Base-by-base conservation (phyloP, 1,140 invertebrate species). In the Ostrea denselamellosa region DNA sequence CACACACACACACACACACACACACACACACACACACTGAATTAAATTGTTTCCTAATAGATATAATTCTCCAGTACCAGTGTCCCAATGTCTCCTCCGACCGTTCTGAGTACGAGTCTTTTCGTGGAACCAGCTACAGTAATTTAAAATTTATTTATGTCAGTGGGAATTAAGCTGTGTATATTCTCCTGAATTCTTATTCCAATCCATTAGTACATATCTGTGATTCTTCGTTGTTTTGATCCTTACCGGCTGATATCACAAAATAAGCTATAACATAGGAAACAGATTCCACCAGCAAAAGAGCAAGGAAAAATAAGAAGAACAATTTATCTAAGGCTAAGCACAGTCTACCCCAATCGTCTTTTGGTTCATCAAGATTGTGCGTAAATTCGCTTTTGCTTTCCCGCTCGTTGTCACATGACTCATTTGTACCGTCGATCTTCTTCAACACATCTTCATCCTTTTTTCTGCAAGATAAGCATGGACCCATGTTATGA, bases 281-380 rank as follows among this genome's bases (percentile, higher is more conserved):
- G 8, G n/a, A 52, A 51, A 54, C 53, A 25, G 82, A 53, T 34
- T 83, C 82, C 34, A 83, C 19, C 10, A 83, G 19, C 22, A 83
- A 9, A 19, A 54, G 44, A 22, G 22, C 2, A 53, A 83, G 51
- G 44, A 53, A 83, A 25, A 83, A 22, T 25, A 52, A 83, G 51
- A 83, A 83, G 12, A 83, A 34, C 10, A 83, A 44, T 52, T 83
- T 83, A 9, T 83, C 51, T 54, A 83, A 25, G 8, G 44, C 82
- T 14, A 22, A 53, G 53, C 82, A 53, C 44, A 83, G 12, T 54
- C 51, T 52, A 44, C 44, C 53, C 44, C 34, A 51, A n/a, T 52
- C 53, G 53, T 52, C 51, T 10, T 25, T 77, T 22, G 44, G 82
- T 54, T 83, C 82, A 14, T 83, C 34, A 0, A 54, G 19, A 8